A percentile compares a stretch with the other conserved stretches of the same genome.
Conservation (phyloP, 1,140 invertebrate species). For the Campodea augens region DNA sequence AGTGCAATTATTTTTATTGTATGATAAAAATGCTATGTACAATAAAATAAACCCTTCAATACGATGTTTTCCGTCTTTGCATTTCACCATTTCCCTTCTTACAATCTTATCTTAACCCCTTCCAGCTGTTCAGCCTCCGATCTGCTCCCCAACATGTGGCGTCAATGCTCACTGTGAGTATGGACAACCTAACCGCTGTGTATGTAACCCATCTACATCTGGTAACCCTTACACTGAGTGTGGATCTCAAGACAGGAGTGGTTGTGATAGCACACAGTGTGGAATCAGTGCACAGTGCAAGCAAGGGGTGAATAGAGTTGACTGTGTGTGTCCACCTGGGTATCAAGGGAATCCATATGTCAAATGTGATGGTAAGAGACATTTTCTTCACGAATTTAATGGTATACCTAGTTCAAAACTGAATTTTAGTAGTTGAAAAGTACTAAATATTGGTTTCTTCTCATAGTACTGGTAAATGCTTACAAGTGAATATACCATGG, state of each 20-base stretch:
- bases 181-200: constrained; percentile 48
- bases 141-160: constrained; percentile 58
- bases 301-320: constrained; percentile 45
- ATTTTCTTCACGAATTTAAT: too few relatives aligned
- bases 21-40: too few relatives aligned
- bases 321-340: constrained; percentile 61
- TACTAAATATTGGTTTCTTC: too few relatives aligned
- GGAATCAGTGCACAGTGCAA: constrained; percentile 57
- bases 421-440: too few relatives aligned
- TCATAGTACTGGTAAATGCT: too few relatives aligned
- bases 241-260: constrained; percentile 40
- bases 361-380: constrained; percentile 41
- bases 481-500: too few relatives aligned
- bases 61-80: too few relatives aligned
- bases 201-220: constrained; percentile 58
- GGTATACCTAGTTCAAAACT: too few relatives aligned
- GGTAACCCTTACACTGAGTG: constrained; percentile 78
- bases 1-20: too few relatives aligned
- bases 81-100: not conserved
- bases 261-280: constrained; percentile 52
- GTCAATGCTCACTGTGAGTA: constrained; percentile 74
- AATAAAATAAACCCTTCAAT: too few relatives aligned
- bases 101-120: constrained; percentile 14
- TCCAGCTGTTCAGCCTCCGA: constrained; percentile 51
- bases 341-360: constrained; percentile 72